Evolutionary conservation across 2,113 vertebrate species (phyloP).

Genomic region (Triplophysa rosa): DNA sequence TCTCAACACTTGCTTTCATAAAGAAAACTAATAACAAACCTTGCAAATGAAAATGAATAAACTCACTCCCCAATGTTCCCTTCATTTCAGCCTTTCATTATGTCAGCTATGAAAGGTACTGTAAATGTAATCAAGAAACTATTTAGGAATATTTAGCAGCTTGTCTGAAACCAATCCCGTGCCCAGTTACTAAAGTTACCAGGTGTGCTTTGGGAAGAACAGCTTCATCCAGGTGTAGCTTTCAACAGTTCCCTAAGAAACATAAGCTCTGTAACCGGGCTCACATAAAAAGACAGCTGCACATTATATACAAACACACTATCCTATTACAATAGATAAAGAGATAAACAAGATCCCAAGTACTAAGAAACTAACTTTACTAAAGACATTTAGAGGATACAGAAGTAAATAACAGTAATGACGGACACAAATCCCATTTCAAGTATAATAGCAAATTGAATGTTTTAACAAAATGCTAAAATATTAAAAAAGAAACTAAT

Average conservation of each 20-base stretch:
- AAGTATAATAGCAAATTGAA: not conserved
- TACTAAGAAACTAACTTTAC: not conserved
- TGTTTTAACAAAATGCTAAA: not conserved
- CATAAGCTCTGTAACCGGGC: slow-evolving; percentile 46
- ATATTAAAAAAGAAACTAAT: no score
- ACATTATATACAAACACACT: slow-evolving; percentile 6
- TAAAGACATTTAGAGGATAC: not conserved
- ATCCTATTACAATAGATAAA: slow-evolving; percentile 8
- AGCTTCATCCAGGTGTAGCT: slow-evolving; percentile 52
- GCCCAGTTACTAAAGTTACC: slow-evolving; percentile 46
- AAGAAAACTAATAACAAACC: no score
- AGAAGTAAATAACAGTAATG: no score
- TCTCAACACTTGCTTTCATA: no score
- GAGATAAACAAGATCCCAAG: slow-evolving; percentile 7
- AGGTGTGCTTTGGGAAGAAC: slow-evolving; percentile 54
- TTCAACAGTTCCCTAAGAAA: slow-evolving; percentile 52
- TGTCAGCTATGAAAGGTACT: not conserved
- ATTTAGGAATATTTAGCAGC: slow-evolving; percentile 52
- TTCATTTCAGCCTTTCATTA: no score
- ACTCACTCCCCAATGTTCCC: no score
- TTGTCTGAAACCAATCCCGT: slow-evolving; percentile 56
- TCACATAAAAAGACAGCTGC: slow-evolving; percentile 40
- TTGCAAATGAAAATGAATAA: no score
- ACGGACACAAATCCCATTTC: not conserved
- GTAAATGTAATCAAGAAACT: not conserved